Conservation (phyloP, 2,797 vertebrate genomes). For the Echeneis naucrates region DNA sequence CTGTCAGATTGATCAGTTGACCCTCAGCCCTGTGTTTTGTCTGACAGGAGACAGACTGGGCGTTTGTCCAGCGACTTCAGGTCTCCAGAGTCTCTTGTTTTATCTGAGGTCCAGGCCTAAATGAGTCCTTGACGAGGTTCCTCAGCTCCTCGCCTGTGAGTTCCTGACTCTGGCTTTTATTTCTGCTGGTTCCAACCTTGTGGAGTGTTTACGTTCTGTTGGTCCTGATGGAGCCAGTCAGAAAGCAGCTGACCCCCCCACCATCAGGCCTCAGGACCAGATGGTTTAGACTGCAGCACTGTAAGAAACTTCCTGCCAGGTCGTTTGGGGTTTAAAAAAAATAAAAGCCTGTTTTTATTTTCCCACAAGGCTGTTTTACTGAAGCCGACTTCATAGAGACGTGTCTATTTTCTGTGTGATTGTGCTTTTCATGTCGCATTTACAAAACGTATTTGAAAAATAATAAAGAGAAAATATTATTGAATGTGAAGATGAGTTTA, state of each 20-base stretch:
- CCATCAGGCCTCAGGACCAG: neutral
- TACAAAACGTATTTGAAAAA: conserved; percentile 75
- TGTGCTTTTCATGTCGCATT: conserved; percentile 84
- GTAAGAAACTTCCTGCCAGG: conserved; percentile 23
- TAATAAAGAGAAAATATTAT: conserved; percentile 55
- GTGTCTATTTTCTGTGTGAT: conserved; percentile 81
- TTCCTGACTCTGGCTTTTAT: no score
- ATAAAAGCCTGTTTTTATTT: conserved; percentile 70
- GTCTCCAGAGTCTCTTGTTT: neutral
- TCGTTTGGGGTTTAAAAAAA: conserved; percentile 13
- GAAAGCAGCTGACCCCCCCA: neutral
- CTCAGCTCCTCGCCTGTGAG: no score
- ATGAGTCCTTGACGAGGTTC: neutral
- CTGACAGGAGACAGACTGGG: neutral
- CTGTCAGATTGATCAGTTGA: neutral
- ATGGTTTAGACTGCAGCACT: conserved; percentile 27
- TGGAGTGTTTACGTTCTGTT: neutral
- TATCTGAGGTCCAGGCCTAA: neutral
- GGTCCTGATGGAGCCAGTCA: conserved; percentile 15
- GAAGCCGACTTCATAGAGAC: conserved; percentile 72
- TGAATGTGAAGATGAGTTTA: conserved; percentile 61
- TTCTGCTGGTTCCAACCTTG: neutral
- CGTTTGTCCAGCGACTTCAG: neutral
- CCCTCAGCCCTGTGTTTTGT: neutral
- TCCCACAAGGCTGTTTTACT: conserved; percentile 72